Evolutionary conservation across 2,113 vertebrate genomes (phyloP).

Genomic region (Noctilio leporinus): DNA sequence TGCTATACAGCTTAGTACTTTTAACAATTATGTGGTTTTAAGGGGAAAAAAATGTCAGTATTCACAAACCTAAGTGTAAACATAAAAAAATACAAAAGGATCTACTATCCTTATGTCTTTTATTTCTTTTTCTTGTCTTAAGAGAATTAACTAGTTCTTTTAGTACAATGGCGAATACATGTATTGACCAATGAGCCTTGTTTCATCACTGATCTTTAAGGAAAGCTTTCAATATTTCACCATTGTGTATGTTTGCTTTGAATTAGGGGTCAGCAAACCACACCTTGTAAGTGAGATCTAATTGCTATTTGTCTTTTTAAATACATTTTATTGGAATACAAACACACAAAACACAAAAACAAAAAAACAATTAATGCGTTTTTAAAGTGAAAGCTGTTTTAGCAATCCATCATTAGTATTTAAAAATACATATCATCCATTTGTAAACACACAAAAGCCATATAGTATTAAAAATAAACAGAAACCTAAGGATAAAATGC

Average conservation of each 20-base stretch:
- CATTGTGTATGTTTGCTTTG: background rate
- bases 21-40: background rate
- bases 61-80: background rate
- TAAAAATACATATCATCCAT: background rate
- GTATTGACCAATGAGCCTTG: background rate
- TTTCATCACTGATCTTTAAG: background rate
- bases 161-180: background rate
- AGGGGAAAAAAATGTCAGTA: background rate
- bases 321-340: background rate
- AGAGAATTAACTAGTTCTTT: background rate
- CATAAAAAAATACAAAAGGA: background rate
- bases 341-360: background rate
- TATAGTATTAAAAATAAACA: slow-evolving; percentile 29
- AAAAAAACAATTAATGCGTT: background rate
- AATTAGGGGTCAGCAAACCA: background rate
- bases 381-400: slow-evolving; percentile 17
- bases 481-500: slow-evolving; percentile 33
- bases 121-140: background rate
- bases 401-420: background rate
- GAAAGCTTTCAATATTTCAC: background rate
- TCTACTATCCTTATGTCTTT: background rate
- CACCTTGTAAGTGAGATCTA: background rate
- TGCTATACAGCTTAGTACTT: background rate
- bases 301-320: background rate
- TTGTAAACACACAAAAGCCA: background rate